Percentiles rank a stretch among this genome's conserved stretches.
These are phyloP conservation scores for Oryctes rhinoceros DNA, from an alignment of 1,140 invertebrate genomes.

Conservation along the genomic window DNA sequence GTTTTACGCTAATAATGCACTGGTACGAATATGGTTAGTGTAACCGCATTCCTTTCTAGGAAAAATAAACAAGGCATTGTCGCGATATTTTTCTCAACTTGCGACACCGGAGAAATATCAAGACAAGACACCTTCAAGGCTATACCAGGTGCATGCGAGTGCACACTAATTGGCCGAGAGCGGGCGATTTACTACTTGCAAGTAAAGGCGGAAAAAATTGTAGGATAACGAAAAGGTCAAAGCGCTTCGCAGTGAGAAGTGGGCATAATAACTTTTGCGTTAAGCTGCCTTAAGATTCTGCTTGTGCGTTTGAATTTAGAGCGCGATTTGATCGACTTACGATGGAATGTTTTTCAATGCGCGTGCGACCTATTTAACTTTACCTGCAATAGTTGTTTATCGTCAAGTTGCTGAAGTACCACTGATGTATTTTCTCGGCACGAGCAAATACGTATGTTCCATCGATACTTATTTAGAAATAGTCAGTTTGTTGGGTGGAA, in stretches of 20 bases:
- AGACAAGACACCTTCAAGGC: not conserved
- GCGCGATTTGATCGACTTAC: too few species aligned
- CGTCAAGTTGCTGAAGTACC: too few species aligned
- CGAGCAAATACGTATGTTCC: too few species aligned
- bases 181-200: conserved; percentile 4
- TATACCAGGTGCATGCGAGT: not conserved
- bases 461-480: too few species aligned
- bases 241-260: not conserved
- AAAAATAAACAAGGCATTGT: conserved; percentile 19
- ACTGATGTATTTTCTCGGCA: too few species aligned
- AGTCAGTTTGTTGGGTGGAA: too few species aligned
- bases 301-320: not conserved
- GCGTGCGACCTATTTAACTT: too few species aligned
- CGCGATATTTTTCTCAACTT: conserved; percentile 18
- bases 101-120: not conserved
- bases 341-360: too few species aligned
- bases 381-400: too few species aligned
- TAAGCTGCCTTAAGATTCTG: not conserved
- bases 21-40: not conserved
- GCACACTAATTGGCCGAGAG: not conserved
- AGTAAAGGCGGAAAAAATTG: not conserved
- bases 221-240: conserved; percentile 5
- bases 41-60: conserved; percentile 8
- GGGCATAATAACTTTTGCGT: not conserved
- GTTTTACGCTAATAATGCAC: not conserved